These are phyloP conservation scores for Setophaga petechia DNA, from an alignment of 2,113 vertebrate species.

Conservation along the genomic window DNA sequence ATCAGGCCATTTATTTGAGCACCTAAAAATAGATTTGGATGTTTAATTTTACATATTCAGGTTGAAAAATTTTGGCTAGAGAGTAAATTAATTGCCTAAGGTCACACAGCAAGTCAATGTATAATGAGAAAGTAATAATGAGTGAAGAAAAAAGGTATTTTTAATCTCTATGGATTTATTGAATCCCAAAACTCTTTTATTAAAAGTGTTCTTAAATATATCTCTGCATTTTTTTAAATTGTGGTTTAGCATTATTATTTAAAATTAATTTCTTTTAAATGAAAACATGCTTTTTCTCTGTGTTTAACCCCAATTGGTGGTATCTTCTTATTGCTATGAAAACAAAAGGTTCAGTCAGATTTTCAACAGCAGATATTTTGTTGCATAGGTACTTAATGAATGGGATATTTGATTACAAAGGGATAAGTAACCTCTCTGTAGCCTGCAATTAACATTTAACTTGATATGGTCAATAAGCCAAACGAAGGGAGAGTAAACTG, in stretches of 20 bases:
- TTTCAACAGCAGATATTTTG: slow-evolving; percentile 37
- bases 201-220: slow-evolving; percentile 28
- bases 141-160: slow-evolving; percentile 49
- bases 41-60: slow-evolving; percentile 67
- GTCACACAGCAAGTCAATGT: slow-evolving; percentile 59
- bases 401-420: slow-evolving; percentile 71
- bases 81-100: slow-evolving; percentile 71
- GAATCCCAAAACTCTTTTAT: slow-evolving; percentile 50
- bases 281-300: background rate
- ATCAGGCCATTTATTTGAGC: slow-evolving; percentile 47
- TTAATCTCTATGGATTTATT: slow-evolving; percentile 58
- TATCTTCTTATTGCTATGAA: slow-evolving; percentile 20
- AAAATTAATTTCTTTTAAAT: background rate
- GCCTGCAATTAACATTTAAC: slow-evolving; percentile 70
- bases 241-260: background rate
- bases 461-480: slow-evolving; percentile 61
- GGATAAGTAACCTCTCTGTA: slow-evolving; percentile 67
- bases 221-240: background rate
- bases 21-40: slow-evolving; percentile 52
- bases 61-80: slow-evolving; percentile 62
- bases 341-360: slow-evolving; percentile 52
- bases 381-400: slow-evolving; percentile 66
- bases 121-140: slow-evolving; percentile 72
- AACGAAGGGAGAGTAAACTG: slow-evolving; percentile 30
- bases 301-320: background rate